Conservation (phyloP, 2,797 vertebrate species). For the Australoheros facetus region DNA sequence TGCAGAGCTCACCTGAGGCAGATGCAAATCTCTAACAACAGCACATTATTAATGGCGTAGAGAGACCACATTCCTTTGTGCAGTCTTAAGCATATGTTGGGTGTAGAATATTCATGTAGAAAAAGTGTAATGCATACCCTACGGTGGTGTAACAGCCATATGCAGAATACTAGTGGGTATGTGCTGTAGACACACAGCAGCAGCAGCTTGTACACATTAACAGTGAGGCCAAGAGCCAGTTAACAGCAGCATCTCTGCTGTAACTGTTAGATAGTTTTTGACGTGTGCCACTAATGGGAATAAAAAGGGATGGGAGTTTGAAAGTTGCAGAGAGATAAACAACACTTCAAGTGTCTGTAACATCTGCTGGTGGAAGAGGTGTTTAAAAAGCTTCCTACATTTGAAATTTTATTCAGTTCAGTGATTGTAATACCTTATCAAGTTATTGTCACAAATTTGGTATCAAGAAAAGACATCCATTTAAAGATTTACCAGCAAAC, state of each 20-base stretch:
- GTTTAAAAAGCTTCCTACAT: neutral
- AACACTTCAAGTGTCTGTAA: slow-evolving; percentile 13
- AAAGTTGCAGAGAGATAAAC: slow-evolving; percentile 8
- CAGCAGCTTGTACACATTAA: slow-evolving; percentile 34
- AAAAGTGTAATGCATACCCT: slow-evolving; percentile 22
- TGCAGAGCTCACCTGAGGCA: slow-evolving; percentile 2
- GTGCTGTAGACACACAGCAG: slow-evolving; percentile 3
- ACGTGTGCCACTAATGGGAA: neutral
- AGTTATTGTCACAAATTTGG: neutral
- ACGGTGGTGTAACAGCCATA: slow-evolving; percentile 21
- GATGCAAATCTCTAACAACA: slow-evolving; percentile 39
- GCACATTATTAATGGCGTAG: slow-evolving; percentile 47
- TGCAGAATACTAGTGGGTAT: slow-evolving; percentile 32
- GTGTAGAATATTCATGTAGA: slow-evolving; percentile 55
- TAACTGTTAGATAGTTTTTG: slow-evolving; percentile 1
- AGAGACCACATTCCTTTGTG: slow-evolving; percentile 18
- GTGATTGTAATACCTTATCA: neutral
- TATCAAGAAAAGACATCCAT: neutral
- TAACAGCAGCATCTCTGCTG: neutral
- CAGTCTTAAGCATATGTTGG: slow-evolving; percentile 47
- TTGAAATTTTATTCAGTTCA: neutral
- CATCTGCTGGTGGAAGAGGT: neutral
- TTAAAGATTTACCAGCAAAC: neutral
- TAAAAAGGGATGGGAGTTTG: neutral
- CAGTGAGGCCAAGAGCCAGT: neutral